Conservation (phyloP, 2,113 vertebrate species). For the Cottus gobio region DNA sequence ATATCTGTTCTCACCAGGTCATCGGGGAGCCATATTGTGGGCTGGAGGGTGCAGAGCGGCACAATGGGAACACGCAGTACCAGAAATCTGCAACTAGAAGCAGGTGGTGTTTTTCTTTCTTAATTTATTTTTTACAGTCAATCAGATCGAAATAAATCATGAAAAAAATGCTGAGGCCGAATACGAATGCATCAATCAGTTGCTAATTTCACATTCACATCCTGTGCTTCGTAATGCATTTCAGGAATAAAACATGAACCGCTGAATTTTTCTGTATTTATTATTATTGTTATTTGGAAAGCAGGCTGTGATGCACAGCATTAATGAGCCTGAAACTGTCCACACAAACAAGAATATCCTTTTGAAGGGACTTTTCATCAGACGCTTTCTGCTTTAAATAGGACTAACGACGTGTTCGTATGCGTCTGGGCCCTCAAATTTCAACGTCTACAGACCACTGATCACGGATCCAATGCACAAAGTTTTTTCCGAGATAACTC, state of each 20-base stretch:
- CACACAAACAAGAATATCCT: neutral
- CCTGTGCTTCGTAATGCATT: neutral
- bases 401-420: neutral
- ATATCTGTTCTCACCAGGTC: neutral
- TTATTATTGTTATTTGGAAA: neutral
- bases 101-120: neutral
- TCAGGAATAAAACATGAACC: slow-evolving; percentile 8
- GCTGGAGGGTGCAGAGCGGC: neutral
- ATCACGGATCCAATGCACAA: too few species aligned
- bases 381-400: neutral
- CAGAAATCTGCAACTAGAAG: neutral
- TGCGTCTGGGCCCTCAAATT: neutral
- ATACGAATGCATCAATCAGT: neutral
- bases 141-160: neutral
- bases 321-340: slow-evolving; percentile 18
- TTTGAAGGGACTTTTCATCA: neutral
- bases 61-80: neutral
- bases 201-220: neutral
- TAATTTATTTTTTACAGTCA: neutral
- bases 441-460: neutral
- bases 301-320: neutral
- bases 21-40: neutral
- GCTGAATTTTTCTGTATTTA: neutral
- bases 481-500: neutral
- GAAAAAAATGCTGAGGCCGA: neutral